Conservation (phyloP, 1,140 invertebrate genomes). For the Apocrypta bakeri region DNA sequence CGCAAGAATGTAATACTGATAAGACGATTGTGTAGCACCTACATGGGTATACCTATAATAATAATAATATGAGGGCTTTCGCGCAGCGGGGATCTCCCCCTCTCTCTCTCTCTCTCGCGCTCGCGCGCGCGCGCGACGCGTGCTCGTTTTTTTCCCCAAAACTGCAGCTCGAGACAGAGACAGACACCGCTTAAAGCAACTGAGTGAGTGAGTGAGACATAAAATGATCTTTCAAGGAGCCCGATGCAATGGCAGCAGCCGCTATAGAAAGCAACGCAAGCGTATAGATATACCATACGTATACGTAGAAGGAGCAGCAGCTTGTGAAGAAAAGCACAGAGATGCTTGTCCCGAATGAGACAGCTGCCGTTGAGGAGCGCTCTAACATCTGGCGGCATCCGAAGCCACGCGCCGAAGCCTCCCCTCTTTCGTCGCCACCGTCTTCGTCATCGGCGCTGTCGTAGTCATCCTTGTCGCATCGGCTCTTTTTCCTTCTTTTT, state of each 20-base stretch:
- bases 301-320: too few relatives aligned
- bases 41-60: too few relatives aligned
- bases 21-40: too few relatives aligned
- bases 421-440: slow-evolving; percentile 56
- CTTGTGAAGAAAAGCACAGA: slow-evolving; percentile 42
- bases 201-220: background rate
- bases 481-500: slow-evolving; percentile 20
- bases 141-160: slow-evolving; percentile 38
- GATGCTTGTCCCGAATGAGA: slow-evolving; percentile 43
- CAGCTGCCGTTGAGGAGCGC: slow-evolving; percentile 47
- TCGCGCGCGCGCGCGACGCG: background rate
- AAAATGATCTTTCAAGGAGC: background rate
- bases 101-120: too few relatives aligned
- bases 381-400: slow-evolving; percentile 55
- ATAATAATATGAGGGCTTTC: background rate
- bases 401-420: slow-evolving; percentile 49
- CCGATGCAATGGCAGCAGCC: background rate
- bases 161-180: slow-evolving; percentile 5
- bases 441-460: slow-evolving; percentile 49
- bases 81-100: background rate
- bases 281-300: too few relatives aligned
- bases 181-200: background rate
- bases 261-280: too few relatives aligned
- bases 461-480: slow-evolving; percentile 44
- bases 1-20: too few relatives aligned